Conservation (phyloP, 2,888 invertebrate species). For the Hylaea fasciaria region DNA sequence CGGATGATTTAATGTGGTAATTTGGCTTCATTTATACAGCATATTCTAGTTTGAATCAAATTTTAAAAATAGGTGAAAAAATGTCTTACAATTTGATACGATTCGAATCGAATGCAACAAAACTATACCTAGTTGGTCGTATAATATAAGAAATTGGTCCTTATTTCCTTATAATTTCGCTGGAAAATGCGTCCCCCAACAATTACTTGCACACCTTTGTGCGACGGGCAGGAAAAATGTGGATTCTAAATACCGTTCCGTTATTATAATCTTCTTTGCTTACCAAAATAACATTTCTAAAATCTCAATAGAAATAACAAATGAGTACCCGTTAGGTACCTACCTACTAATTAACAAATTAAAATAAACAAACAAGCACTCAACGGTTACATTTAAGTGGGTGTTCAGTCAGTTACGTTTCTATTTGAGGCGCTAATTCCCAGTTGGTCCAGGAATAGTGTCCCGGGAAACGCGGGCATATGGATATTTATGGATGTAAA, state of each 20-base stretch:
- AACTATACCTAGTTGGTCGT: too few species aligned
- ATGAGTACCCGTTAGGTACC: conserved; percentile 21
- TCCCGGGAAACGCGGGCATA: conserved; percentile 34
- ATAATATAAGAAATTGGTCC: too few species aligned
- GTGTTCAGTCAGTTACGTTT: conserved; percentile 29
- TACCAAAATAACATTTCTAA: not conserved
- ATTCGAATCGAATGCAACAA: too few species aligned
- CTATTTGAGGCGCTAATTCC: conserved; percentile 35
- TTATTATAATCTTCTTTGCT: not conserved
- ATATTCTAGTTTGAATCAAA: conserved; percentile 11
- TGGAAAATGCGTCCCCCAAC: too few species aligned
- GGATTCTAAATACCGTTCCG: too few species aligned
- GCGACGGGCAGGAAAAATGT: too few species aligned
- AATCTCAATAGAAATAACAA: conserved; percentile 17
- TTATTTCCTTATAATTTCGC: too few species aligned
- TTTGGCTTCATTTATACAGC: conserved; percentile 31
- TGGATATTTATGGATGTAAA: conserved; percentile 25
- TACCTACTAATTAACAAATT: too few species aligned
- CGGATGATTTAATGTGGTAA: conserved; percentile 40
- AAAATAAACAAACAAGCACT: conserved; percentile 31
- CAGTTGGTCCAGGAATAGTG: conserved; percentile 31
- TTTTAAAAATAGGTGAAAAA: conserved; percentile 1
- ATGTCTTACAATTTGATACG: not conserved
- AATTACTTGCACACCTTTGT: too few species aligned
- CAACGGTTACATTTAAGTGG: conserved; percentile 31